phyloP scores from a whole-genome alignment of 1,140 invertebrate genomes.

The Lepidotrigona ventralis region DNA sequence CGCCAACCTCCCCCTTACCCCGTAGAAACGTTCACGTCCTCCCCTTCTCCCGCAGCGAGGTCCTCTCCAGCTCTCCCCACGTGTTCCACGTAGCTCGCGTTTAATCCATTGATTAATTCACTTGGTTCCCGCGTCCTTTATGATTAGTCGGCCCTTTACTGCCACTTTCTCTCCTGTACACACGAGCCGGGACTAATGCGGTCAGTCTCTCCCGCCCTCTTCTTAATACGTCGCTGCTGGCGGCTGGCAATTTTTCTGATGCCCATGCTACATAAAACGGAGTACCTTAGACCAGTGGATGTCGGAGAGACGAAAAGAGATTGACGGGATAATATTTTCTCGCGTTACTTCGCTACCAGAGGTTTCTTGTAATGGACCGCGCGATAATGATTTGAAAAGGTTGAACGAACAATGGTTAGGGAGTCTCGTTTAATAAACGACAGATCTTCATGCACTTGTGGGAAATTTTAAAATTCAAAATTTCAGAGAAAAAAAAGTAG shows the following conservation, averaged over 20 bases:
- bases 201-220: conserved; percentile 64
- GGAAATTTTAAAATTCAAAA: neutral
- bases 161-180: conserved; percentile 64
- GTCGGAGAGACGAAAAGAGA: conserved; percentile 35
- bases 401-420: neutral
- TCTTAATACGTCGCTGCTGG: conserved; percentile 52
- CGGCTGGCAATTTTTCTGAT: conserved; percentile 60
- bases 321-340: conserved; percentile 19
- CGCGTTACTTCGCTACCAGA: neutral
- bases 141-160: conserved; percentile 75
- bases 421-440: neutral
- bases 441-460: neutral
- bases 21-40: conserved; percentile 44
- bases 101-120: conserved; percentile 81
- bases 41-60: neutral
- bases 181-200: conserved; percentile 72
- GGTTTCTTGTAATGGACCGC: neutral
- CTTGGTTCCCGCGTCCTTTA: conserved; percentile 76
- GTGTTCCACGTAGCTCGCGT: conserved; percentile 65
- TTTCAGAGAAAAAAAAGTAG: too few relatives aligned
- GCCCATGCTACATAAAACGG: neutral
- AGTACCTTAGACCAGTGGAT: conserved; percentile 34
- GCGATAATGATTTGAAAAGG: neutral
- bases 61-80: conserved; percentile 30
- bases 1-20: conserved; percentile 41